Conservation (phyloP, 2,888 invertebrate species). For the Drosophila longiperda region DNA sequence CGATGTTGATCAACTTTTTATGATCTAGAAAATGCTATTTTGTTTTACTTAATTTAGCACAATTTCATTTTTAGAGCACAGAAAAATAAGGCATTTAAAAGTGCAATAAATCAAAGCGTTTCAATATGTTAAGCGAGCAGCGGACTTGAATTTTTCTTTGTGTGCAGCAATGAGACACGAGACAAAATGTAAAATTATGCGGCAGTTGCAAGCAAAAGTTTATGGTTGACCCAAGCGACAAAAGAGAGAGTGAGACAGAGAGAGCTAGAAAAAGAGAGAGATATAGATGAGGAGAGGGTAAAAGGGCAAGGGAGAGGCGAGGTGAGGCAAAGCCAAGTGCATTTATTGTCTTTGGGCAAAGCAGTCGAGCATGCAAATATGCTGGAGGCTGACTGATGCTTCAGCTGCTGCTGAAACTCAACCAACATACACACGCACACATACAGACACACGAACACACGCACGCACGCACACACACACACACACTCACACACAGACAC, state of each 20-base stretch:
- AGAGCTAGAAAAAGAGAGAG: background rate
- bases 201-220: constrained; percentile 75
- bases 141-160: constrained; percentile 7
- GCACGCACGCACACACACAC: constrained; percentile 16
- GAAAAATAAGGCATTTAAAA: background rate
- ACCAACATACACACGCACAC: constrained; percentile 18
- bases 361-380: constrained; percentile 69
- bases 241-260: background rate
- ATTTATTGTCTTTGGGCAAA: constrained; percentile 61
- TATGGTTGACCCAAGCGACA: constrained; percentile 67
- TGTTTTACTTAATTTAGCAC: background rate
- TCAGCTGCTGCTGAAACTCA: constrained; percentile 16
- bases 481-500: constrained; percentile 7
- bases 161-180: constrained; percentile 44
- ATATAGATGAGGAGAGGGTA: background rate
- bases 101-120: background rate
- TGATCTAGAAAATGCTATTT: no score
- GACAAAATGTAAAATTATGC: constrained; percentile 74
- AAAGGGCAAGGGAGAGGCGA: background rate
- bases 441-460: constrained; percentile 9
- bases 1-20: background rate
- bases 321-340: constrained; percentile 32
- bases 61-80: background rate
- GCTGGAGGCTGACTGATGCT: constrained; percentile 56
- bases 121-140: background rate